Conservation (phyloP, 2,888 invertebrate genomes). For the Heliconius ethilla region DNA sequence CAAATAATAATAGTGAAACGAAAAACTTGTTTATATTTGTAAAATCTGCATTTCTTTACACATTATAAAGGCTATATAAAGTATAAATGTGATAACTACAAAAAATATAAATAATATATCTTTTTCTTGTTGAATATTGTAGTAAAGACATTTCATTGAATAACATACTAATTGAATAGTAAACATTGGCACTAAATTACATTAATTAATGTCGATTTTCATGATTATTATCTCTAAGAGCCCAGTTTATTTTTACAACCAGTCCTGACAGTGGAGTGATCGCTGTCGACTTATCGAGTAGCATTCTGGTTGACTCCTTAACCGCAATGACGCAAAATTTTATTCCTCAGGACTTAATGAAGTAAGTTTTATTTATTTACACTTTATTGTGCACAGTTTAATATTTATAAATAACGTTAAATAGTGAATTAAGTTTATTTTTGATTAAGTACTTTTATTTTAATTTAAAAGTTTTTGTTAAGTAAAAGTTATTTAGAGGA, state of each 20-base stretch:
- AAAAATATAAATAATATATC: background rate
- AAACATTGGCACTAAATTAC: constrained; percentile 16
- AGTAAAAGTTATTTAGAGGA: background rate
- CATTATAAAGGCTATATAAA: background rate
- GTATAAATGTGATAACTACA: background rate
- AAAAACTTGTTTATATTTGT: constrained; percentile 1
- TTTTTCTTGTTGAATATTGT: background rate
- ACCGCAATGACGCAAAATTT: constrained; percentile 62
- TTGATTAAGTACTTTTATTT: background rate
- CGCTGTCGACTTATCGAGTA: constrained; percentile 63
- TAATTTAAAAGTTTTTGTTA: background rate
- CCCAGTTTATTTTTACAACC: constrained; percentile 13
- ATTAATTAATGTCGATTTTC: constrained; percentile 17
- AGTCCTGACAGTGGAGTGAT: constrained; percentile 60
- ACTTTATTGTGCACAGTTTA: too few species aligned
- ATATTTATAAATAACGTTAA: too few species aligned
- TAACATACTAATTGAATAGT: constrained; percentile 1
- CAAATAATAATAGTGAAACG: constrained; percentile 1
- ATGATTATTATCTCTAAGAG: constrained; percentile 12
- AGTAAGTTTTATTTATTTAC: constrained; percentile 49
- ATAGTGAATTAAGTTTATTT: constrained; percentile 60
- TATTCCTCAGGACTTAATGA: constrained; percentile 62
- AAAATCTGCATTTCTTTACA: background rate
- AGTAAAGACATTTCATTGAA: background rate
- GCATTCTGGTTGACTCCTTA: constrained; percentile 66